A percentile compares a stretch with the other conserved stretches of the same genome.
Evolutionary conservation across 1,140 invertebrate species (phyloP).

Genomic region (Micrasema minimum): DNA sequence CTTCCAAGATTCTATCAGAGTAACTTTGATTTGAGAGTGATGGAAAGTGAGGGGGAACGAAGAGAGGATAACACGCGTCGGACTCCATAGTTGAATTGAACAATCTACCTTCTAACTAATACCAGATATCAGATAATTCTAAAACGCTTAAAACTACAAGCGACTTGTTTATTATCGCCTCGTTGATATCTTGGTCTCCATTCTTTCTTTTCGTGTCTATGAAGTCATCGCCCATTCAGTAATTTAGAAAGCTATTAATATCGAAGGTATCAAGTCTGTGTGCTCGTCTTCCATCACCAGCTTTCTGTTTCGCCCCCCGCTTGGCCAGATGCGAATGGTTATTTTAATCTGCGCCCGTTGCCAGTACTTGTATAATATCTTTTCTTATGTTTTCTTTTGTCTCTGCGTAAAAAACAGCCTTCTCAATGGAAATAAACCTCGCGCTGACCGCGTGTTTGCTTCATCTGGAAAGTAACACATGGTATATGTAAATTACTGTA

Average conservation of each 20-base stretch:
- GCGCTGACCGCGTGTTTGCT: conserved; percentile 6
- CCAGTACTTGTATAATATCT: conserved; percentile 5
- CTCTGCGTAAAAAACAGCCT: conserved; percentile 12
- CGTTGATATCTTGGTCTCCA: not conserved
- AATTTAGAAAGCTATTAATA: not conserved
- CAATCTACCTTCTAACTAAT: not conserved
- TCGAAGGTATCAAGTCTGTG: conserved; percentile 1
- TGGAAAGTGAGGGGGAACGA: conserved; percentile 44
- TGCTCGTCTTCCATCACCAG: not conserved
- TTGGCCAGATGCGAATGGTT: conserved; percentile 13
- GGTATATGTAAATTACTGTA: conserved; percentile 12
- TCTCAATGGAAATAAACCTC: conserved; percentile 4
- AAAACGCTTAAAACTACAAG: not conserved
- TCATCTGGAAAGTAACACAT: conserved; percentile 15
- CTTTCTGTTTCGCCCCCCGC: conserved; percentile 2
- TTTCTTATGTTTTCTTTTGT: conserved; percentile 14
- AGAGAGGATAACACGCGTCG: conserved; percentile 45
- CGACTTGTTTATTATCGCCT: not conserved
- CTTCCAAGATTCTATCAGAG: conserved; percentile 32
- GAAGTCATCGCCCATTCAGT: not conserved
- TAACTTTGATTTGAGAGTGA: conserved; percentile 12
- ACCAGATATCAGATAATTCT: not conserved
- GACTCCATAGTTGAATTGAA: conserved; percentile 41
- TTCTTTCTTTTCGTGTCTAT: not conserved
- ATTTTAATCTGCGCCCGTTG: conserved; percentile 14